Evolutionary conservation across 30 jellyfish, hydroid and myxozoan species (phyloP), one percentile per base, ranked within the genome.

Genomic region (Cassiopea andromeda): DNA sequence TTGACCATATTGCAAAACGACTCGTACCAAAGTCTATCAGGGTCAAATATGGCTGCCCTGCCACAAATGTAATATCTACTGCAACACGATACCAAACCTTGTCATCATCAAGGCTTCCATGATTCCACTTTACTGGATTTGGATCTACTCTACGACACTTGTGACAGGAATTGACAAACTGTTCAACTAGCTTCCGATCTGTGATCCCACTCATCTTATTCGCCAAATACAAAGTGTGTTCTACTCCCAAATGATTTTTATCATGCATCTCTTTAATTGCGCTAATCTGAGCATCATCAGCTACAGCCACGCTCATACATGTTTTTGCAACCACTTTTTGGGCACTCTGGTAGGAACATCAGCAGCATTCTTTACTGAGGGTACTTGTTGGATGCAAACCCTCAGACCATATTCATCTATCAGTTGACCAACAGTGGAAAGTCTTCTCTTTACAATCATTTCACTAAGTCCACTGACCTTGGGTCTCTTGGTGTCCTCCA

Each of bases 351-450:
- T 72, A 44, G 73, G 12, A 43, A 10, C 43, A 60, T 85, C 93
- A 54, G 89, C 89, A 46, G 54, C 74, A 77, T 74, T 85, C 66
- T 47, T 90, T 59, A 46, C 93, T 15, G 93, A 85, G 17, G 69
- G 77, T 44, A 85, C 93, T 9, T 71, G 54, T 7, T 48, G 80
- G 38, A 85, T 78, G 14, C 80, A 71, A 47, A 85, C 70, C 0
- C 44, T 18, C 60, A 85, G 89, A 3, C 64, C 79, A 70, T 85
- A 85, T 44, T 85, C 93, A 19, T 18, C 66, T 80, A 85, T 66
- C 44, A 74, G n/a, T 9, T 73, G 0, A 13, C 69, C 67, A 74
- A 85, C 54, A 46, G 74, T n/a, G n/a, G 60, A 81, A 15, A 85
- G 89, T 10, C 93, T 79, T 6, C 93, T 27, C 80, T 66, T 45